These are phyloP conservation scores for Caenorhabditis imperialis DNA, from an alignment of 2,888 invertebrate genomes.

Conservation along the genomic window DNA sequence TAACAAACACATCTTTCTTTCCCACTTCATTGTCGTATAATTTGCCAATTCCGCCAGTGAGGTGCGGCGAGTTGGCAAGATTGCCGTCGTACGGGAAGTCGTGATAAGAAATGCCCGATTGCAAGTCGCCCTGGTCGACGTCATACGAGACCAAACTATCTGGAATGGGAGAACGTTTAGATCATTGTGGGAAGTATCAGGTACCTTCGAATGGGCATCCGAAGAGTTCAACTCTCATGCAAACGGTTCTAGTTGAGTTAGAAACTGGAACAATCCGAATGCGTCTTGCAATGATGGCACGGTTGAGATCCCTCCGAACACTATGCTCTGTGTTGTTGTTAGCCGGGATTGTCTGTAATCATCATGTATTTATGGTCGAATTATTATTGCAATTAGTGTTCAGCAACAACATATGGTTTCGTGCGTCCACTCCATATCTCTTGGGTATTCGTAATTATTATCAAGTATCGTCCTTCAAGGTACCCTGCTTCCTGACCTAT, in stretches of 20 bases:
- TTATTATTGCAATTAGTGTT: too few species aligned
- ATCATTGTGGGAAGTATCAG: not conserved
- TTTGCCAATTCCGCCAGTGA: slow-evolving; percentile 88
- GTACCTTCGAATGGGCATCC: slow-evolving; percentile 89
- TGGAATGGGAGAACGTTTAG: slow-evolving; percentile 77
- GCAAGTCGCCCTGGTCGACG: slow-evolving; percentile 73
- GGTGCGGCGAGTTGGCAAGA: slow-evolving; percentile 79
- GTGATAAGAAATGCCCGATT: slow-evolving; percentile 50
- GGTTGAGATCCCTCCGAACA: slow-evolving; percentile 85
- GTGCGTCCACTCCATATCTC: not conserved
- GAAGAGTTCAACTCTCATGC: slow-evolving; percentile 91
- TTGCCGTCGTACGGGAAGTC: slow-evolving; percentile 83
- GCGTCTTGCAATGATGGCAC: slow-evolving; percentile 86
- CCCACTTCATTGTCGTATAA: slow-evolving; percentile 83
- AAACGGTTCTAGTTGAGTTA: slow-evolving; percentile 87
- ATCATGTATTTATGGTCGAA: slow-evolving; percentile 5
- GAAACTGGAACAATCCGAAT: slow-evolving; percentile 90
- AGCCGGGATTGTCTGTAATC: slow-evolving; percentile 86
- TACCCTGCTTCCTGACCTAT: not conserved
- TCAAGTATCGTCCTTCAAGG: too few species aligned
- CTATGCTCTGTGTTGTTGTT: slow-evolving; percentile 91
- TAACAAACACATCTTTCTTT: slow-evolving; percentile 76
- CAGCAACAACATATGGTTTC: slow-evolving; percentile 9
- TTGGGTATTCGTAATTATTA: not conserved
- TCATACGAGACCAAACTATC: slow-evolving; percentile 88